A percentile compares a stretch with the other conserved stretches of the same genome.
phyloP scores from a whole-genome alignment of 2,888 invertebrate genomes.

The Slavum lentiscoides region DNA sequence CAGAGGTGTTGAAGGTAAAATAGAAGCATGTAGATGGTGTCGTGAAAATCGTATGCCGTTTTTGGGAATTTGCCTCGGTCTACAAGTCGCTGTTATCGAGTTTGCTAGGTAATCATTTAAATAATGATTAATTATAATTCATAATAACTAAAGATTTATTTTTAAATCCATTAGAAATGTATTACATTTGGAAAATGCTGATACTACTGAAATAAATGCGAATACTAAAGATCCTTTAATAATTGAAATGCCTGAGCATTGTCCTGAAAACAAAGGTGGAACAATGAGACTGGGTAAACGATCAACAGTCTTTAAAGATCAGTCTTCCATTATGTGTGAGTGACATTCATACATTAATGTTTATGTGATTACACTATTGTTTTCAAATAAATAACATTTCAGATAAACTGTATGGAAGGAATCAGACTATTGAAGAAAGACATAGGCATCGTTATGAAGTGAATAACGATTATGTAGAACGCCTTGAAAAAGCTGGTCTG shows the following conservation, averaged over 20 bases:
- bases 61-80: conserved; percentile 95
- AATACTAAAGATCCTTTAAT: conserved; percentile 74
- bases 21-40: conserved; percentile 91
- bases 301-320: conserved; percentile 76
- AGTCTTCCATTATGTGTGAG: conserved; percentile 67
- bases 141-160: background rate
- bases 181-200: conserved; percentile 55
- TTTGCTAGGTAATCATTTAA: conserved; percentile 66
- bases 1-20: conserved; percentile 94
- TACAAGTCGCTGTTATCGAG: conserved; percentile 96
- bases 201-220: conserved; percentile 77
- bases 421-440: conserved; percentile 83
- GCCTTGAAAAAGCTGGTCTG: conserved; percentile 80
- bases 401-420: conserved; percentile 78
- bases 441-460: conserved; percentile 98
- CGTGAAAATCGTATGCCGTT: conserved; percentile 86
- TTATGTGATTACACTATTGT: background rate
- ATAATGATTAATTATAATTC: background rate
- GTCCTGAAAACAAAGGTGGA: conserved; percentile 88
- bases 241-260: conserved; percentile 99
- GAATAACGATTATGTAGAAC: conserved; percentile 81
- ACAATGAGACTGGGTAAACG: conserved; percentile 98
- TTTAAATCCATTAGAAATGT: conserved; percentile 56
- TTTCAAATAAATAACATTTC: conserved; percentile 55
- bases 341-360: background rate